These are phyloP conservation scores for Dermatemys mawii DNA, from an alignment of 2,113 vertebrate genomes.

Conservation along the genomic window DNA sequence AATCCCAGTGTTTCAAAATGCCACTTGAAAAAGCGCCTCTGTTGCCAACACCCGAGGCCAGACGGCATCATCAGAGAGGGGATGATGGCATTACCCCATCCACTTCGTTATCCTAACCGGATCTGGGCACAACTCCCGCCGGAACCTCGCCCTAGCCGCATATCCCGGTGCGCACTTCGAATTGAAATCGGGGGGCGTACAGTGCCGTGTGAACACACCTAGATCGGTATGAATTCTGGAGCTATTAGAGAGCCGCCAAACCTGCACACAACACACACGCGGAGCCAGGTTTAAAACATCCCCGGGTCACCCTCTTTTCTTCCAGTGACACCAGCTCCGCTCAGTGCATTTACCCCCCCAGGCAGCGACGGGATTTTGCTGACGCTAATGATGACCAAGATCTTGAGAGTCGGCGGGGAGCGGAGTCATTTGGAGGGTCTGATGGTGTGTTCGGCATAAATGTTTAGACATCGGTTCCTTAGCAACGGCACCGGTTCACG, in stretches of 20 bases:
- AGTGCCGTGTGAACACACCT: too few species aligned
- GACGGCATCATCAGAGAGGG: constrained; percentile 12
- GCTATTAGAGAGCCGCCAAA: too few species aligned
- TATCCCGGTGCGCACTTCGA: too few species aligned
- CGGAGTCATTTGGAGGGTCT: not conserved
- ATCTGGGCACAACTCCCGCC: not conserved
- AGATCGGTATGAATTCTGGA: too few species aligned
- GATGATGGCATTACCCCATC: constrained; percentile 52
- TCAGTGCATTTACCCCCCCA: not conserved
- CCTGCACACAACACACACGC: too few species aligned
- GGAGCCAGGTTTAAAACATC: not conserved
- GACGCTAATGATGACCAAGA: not conserved
- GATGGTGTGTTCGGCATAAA: not conserved
- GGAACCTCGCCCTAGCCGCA: too few species aligned
- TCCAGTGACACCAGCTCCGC: too few species aligned
- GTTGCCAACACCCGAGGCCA: constrained; percentile 29
- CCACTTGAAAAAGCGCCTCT: constrained; percentile 61
- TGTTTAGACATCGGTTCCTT: not conserved
- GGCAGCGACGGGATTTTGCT: not conserved
- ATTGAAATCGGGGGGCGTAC: too few species aligned
- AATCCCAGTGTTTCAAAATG: constrained; percentile 65
- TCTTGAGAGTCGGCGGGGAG: not conserved
- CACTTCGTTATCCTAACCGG: constrained; percentile 41
- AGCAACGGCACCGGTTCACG: not conserved
- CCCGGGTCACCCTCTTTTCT: not conserved